A percentile compares a stretch with the other conserved stretches of the same genome.
Conservation (phyloP, 2,888 invertebrate species). For the Chaitophorus viminalis region DNA sequence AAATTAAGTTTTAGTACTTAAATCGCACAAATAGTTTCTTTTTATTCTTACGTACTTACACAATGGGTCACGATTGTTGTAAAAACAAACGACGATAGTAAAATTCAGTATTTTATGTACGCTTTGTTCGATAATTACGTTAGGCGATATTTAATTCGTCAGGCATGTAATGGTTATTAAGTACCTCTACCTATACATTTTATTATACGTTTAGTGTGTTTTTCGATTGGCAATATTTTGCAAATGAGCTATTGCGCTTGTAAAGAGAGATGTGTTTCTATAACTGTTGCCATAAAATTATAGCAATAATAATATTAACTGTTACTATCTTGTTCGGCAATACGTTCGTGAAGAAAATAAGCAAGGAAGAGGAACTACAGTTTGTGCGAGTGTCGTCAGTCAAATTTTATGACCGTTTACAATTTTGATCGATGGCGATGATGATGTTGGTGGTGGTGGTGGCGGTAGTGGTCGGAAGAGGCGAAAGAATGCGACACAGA, state of each 20-base stretch:
- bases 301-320: too few relatives aligned
- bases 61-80: neutral
- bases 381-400: neutral
- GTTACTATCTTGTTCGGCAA: too few relatives aligned
- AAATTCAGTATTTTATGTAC: neutral
- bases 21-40: neutral
- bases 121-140: neutral
- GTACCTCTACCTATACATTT: too few relatives aligned
- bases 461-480: neutral
- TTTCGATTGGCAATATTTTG: neutral
- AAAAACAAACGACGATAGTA: neutral
- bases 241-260: neutral
- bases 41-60: neutral
- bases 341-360: neutral
- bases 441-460: too few relatives aligned
- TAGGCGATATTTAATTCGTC: neutral
- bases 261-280: neutral
- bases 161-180: too few relatives aligned
- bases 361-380: neutral
- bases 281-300: too few relatives aligned
- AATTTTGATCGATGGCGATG: neutral
- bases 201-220: neutral
- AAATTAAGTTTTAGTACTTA: neutral
- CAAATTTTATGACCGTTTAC: neutral
- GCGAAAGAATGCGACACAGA: neutral